phyloP scores from a whole-genome alignment of 2,797 vertebrate species.

The Lutjanus campechanus region DNA sequence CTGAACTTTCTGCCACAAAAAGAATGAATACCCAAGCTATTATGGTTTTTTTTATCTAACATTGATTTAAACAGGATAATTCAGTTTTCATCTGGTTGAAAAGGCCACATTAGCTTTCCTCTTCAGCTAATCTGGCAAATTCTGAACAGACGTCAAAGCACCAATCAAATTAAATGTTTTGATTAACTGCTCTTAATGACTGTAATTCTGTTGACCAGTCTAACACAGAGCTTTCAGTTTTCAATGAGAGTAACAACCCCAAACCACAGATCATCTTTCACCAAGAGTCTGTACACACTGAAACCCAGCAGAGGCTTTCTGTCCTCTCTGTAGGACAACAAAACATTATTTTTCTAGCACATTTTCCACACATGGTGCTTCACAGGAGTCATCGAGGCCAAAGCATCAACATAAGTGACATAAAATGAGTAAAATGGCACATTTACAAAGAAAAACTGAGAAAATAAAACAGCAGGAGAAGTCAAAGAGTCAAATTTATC shows the following conservation, averaged over 20 bases:
- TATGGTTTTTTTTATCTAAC: too few relatives aligned
- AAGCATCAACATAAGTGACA: not conserved
- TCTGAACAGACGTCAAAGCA: not conserved
- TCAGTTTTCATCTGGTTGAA: too few relatives aligned
- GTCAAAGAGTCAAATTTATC: not conserved
- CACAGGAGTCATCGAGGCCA: not conserved
- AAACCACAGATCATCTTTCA: constrained; percentile 47
- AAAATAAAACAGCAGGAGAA: constrained; percentile 11
- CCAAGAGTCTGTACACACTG: not conserved
- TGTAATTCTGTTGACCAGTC: too few relatives aligned
- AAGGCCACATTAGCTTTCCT: not conserved
- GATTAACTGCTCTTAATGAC: not conserved
- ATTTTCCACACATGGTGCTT: not conserved
- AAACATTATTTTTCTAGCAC: not conserved
- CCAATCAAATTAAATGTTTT: too few relatives aligned
- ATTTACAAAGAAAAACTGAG: constrained; percentile 3
- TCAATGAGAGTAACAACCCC: constrained; percentile 1
- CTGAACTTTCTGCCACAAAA: too few relatives aligned
- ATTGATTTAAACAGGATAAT: too few relatives aligned
- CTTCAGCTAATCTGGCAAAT: not conserved
- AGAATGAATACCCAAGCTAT: too few relatives aligned
- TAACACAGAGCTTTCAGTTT: not conserved
- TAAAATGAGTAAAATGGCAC: not conserved
- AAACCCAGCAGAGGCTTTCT: constrained; percentile 1
- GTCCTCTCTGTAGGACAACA: not conserved